These are phyloP conservation scores for Otis tarda DNA, from an alignment of 2,113 vertebrate species.

Conservation along the genomic window DNA sequence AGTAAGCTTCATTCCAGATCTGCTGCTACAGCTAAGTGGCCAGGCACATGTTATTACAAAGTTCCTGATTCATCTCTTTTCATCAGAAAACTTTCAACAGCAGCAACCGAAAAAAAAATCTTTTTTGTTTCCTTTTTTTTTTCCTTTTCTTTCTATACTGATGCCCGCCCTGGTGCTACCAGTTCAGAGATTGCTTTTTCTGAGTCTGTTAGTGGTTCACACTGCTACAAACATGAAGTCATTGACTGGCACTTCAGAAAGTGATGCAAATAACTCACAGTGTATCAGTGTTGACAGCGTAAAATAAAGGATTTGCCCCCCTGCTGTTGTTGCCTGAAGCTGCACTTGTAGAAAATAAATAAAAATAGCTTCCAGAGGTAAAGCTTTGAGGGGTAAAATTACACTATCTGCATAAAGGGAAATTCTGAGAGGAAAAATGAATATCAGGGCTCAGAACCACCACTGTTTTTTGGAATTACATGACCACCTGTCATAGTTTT, in stretches of 20 bases:
- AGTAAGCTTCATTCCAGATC: conserved; percentile 22
- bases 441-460: conserved; percentile 41
- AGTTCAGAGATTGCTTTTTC: neutral
- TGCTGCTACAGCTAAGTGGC: conserved; percentile 8
- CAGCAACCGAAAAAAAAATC: neutral
- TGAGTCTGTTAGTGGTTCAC: neutral
- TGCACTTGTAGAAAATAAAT: conserved; percentile 56
- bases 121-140: no score
- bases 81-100: conserved; percentile 31
- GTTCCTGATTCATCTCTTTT: conserved; percentile 41
- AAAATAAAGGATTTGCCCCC: conserved; percentile 59
- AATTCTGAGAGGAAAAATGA: conserved; percentile 19
- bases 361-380: conserved; percentile 59
- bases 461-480: conserved; percentile 23
- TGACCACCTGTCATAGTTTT: conserved; percentile 49
- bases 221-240: neutral
- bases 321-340: conserved; percentile 46
- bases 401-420: conserved; percentile 53
- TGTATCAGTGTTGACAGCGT: conserved; percentile 34
- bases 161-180: neutral
- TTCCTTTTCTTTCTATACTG: neutral
- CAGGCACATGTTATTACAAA: conserved; percentile 30
- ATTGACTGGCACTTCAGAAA: conserved; percentile 5
- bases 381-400: conserved; percentile 52
- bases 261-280: conserved; percentile 10